phyloP scores from a whole-genome alignment of 2,113 vertebrate species.

The Phyllopteryx taeniolatus region DNA sequence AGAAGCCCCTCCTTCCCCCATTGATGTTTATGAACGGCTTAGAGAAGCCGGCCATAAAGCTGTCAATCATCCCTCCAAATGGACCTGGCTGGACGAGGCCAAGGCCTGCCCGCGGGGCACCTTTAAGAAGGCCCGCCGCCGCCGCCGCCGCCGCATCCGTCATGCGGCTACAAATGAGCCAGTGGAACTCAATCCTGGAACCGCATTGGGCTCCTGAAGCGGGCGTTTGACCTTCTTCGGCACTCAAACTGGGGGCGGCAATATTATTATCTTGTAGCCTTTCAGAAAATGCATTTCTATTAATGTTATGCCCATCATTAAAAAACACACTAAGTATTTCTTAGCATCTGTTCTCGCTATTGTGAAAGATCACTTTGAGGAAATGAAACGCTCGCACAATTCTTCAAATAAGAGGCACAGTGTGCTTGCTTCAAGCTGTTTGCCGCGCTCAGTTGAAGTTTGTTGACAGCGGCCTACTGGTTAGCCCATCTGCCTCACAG shows the following conservation, averaged over 20 bases:
- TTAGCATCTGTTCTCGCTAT: too few relatives aligned
- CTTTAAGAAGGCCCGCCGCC: constrained; percentile 18
- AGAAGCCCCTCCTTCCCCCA: constrained; percentile 27
- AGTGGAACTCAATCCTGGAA: constrained; percentile 56
- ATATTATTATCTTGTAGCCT: not conserved
- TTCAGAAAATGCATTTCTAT: not conserved
- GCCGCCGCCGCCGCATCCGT: constrained; percentile 52
- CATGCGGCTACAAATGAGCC: constrained; percentile 43
- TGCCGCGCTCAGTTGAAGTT: too few relatives aligned
- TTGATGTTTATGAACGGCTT: constrained; percentile 67
- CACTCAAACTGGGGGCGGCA: constrained; percentile 9
- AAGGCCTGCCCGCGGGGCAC: constrained; percentile 23
- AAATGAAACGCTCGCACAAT: too few relatives aligned
- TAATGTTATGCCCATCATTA: too few relatives aligned
- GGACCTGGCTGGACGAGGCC: constrained; percentile 38
- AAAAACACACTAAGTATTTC: too few relatives aligned
- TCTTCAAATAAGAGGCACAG: too few relatives aligned
- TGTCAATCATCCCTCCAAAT: constrained; percentile 65
- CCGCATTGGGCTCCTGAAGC: constrained; percentile 18
- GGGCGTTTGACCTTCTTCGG: constrained; percentile 2
- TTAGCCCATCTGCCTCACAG: too few relatives aligned
- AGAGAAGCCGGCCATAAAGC: constrained; percentile 68
- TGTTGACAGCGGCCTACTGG: too few relatives aligned
- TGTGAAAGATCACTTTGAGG: too few relatives aligned
- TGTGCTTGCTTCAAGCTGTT: too few relatives aligned